Conservation (phyloP, 2,113 vertebrate species). For the Caretta caretta region DNA sequence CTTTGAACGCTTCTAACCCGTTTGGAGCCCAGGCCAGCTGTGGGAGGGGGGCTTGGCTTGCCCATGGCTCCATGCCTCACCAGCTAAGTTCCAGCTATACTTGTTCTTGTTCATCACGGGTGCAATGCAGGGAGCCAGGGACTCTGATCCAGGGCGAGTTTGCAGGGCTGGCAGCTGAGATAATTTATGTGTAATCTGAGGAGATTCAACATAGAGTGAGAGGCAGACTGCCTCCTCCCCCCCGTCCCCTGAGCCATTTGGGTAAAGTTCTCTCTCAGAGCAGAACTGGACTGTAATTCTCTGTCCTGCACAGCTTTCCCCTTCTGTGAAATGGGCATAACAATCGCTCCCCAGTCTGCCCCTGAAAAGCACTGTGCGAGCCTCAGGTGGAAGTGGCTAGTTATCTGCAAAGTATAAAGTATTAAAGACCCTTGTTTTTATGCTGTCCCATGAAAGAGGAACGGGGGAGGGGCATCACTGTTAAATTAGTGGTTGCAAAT, state of each 20-base stretch:
- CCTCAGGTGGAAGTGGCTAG: not conserved
- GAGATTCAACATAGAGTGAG: not conserved
- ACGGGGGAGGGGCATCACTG: not conserved
- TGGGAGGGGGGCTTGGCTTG: not conserved
- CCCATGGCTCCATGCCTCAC: not conserved
- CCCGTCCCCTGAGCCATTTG: not conserved
- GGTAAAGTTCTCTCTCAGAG: not conserved
- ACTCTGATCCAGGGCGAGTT: not conserved
- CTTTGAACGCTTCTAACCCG: not conserved
- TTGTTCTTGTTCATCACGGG: not conserved
- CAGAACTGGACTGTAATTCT: not conserved
- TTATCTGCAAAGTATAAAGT: not conserved
- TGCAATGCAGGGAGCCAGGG: not conserved
- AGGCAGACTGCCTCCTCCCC: not conserved
- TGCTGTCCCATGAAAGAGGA: not conserved
- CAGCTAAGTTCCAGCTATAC: not conserved
- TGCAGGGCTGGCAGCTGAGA: not conserved
- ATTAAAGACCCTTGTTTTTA: not conserved
- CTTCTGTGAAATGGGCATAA: not conserved
- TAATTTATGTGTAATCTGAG: not conserved
- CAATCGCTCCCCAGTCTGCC: not conserved
- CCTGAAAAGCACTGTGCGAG: not conserved
- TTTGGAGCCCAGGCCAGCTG: not conserved
- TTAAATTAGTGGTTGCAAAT: not conserved
- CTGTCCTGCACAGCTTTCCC: not conserved